These are phyloP conservation scores for Vulpes ferrilata DNA, from an alignment of 2,113 vertebrate genomes.

Conservation along the genomic window DNA sequence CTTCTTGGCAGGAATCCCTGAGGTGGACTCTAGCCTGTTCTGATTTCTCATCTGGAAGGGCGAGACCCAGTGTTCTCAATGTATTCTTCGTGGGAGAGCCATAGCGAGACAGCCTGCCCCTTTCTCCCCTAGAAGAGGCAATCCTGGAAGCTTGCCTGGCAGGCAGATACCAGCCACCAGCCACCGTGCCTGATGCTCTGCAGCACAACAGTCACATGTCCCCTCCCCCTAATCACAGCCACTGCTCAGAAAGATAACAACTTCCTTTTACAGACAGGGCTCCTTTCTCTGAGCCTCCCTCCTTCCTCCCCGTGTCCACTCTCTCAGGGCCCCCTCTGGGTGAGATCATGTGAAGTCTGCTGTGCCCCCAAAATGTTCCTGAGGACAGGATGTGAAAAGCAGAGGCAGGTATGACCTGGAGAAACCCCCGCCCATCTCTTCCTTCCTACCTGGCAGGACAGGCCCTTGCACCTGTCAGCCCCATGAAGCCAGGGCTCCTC, in stretches of 20 bases:
- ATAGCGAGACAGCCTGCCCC: background rate
- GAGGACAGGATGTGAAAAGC: background rate
- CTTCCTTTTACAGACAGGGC: background rate
- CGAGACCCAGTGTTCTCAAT: background rate
- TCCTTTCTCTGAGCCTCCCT: background rate
- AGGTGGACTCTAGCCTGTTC: background rate
- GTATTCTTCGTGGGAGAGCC: background rate
- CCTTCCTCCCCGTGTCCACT: too few relatives aligned
- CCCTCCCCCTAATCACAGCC: background rate
- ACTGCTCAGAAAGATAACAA: background rate
- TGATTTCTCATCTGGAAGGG: background rate
- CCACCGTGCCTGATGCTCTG: background rate
- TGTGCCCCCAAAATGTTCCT: background rate
- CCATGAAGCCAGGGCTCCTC: background rate
- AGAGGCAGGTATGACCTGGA: background rate
- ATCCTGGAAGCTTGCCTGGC: background rate
- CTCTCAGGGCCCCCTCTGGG: background rate
- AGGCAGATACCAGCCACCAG: background rate
- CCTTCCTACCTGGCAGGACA: background rate
- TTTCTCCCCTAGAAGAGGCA: background rate
- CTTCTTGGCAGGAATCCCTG: background rate
- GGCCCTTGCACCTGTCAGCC: background rate
- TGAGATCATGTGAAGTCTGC: background rate
- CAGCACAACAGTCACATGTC: accelerated
- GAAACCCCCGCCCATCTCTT: background rate